phyloP scores from a whole-genome alignment of 2,888 invertebrate genomes.

The Taphrorychus bicolor region DNA sequence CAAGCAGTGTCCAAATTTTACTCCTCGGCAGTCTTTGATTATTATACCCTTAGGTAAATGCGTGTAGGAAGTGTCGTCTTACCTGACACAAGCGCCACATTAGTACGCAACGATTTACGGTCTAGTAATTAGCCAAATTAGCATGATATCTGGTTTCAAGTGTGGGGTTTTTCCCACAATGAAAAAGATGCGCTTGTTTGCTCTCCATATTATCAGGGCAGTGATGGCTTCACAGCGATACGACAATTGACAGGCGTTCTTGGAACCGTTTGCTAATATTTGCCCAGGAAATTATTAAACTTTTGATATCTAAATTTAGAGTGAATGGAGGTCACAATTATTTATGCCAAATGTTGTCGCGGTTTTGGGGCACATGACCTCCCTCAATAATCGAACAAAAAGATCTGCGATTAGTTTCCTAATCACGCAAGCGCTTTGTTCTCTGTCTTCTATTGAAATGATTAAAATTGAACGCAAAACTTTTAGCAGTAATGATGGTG shows the following conservation, averaged over 20 bases:
- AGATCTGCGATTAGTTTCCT: too few relatives aligned
- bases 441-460: too few relatives aligned
- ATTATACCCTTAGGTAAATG: too few relatives aligned
- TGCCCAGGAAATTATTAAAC: conserved; percentile 13
- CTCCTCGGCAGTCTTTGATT: too few relatives aligned
- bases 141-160: conserved; percentile 28
- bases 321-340: not conserved
- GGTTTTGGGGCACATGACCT: not conserved
- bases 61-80: too few relatives aligned
- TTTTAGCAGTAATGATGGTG: not conserved
- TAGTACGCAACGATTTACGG: not conserved
- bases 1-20: too few relatives aligned
- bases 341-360: not conserved
- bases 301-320: not conserved
- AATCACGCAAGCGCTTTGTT: too few relatives aligned
- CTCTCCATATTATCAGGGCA: conserved; percentile 19
- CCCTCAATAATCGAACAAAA: not conserved
- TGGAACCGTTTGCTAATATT: conserved; percentile 25
- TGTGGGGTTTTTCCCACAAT: conserved; percentile 29
- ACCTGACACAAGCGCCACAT: conserved; percentile 7
- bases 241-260: conserved; percentile 31
- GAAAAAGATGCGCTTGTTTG: conserved; percentile 26
- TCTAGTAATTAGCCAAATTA: conserved; percentile 21
- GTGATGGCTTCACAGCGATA: conserved; percentile 26
- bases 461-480: not conserved